Percentiles rank a stretch among this genome's conserved stretches.
phyloP scores from a whole-genome alignment of 2,113 vertebrate species.

The Leucoraja erinaceus region DNA sequence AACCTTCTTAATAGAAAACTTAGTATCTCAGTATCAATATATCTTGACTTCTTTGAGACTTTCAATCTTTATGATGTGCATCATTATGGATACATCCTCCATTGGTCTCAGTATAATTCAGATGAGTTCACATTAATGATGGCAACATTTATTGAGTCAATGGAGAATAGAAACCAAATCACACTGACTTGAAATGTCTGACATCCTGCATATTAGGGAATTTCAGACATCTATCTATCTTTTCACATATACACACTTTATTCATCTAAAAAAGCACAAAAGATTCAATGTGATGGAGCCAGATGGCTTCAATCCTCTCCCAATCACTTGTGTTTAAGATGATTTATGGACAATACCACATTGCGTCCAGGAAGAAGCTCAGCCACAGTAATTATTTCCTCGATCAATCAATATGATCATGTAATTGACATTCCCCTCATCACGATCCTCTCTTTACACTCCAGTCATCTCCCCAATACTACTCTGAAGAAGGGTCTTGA shows the following conservation, averaged over 20 bases:
- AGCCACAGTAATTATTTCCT: background rate
- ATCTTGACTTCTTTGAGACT: background rate
- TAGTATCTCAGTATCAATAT: too few relatives aligned
- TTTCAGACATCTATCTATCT: background rate
- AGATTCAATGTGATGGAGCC: background rate
- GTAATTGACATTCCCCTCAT: too few relatives aligned
- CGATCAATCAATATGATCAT: background rate
- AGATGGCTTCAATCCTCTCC: background rate
- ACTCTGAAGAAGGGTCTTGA: too few relatives aligned
- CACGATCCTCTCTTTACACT: too few relatives aligned
- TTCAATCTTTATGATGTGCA: background rate
- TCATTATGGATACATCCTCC: background rate
- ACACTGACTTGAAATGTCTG: background rate
- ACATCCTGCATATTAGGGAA: background rate
- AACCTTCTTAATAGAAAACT: too few relatives aligned
- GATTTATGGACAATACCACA: background rate
- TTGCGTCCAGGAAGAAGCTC: background rate
- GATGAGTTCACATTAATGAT: background rate
- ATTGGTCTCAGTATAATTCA: background rate
- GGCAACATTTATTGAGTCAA: background rate
- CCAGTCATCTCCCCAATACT: too few relatives aligned
- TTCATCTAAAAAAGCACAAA: background rate
- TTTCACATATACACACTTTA: background rate
- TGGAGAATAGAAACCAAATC: background rate
- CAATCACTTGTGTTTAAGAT: background rate